Base-by-base conservation (phyloP, 1,140 invertebrate species). In the Plectrocnemia conspersa region DNA sequence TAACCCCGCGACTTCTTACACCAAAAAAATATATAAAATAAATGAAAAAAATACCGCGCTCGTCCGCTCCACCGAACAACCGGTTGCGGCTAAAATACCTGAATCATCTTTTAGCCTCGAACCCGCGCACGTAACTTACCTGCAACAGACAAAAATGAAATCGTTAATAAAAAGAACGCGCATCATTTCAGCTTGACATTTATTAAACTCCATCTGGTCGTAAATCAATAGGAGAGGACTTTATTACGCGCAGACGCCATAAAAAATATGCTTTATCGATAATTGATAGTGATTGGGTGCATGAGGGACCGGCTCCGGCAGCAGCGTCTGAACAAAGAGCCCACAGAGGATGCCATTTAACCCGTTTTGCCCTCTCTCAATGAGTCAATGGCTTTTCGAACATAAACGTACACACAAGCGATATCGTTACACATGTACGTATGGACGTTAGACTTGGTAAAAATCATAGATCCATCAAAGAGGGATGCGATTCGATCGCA, bases 311-410 rank as follows among this genome's bases (percentile, higher is more conserved):
- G 18, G 9, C 3, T 19, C 36, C 16, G 36, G 21, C 21, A 15
- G 13, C 13, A 5, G 5, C 5, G 16, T 21, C 29, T 6, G 18
- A 22, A 46, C 23, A 29, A 27, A 13, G 44, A 46, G 16, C 21
- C 41, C 44, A 46, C n/a, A 27, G 44, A 46, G 23, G 23, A 48
- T 33, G 22, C 22, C 45, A 29, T 48, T 48, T 48, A 48, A 48
- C 45, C 45, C 16, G 29, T 35, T 48, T 33, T 48, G 45, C 45
- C 45, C 45, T 48, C 35, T n/a, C n/a, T 48, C 7, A 29, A 24
- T 35, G 16, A 21, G 32, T 48, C 45, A 48, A 48, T 48, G 32
- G 27, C 15, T 48, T 9, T 6, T 48, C 45, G 45, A 48, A 48
- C 45, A 27, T 25, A 27, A 27, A 27, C 22, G 6, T 29, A n/a